A percentile compares a stretch with the other conserved stretches of the same genome.
Conservation (phyloP, 2,113 vertebrate species). For the Brienomyrus longianalis region DNA sequence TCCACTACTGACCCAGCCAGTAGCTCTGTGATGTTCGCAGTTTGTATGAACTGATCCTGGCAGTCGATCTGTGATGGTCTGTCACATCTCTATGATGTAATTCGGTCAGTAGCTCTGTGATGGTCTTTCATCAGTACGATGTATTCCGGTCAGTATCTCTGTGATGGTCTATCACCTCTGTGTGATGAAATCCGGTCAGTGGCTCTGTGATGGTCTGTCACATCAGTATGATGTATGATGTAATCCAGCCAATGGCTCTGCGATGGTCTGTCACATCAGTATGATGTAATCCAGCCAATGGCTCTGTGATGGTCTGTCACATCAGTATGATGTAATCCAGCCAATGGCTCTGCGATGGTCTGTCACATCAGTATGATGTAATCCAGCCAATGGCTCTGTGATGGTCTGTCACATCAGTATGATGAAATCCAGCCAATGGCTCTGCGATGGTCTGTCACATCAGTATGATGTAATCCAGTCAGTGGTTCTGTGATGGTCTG, state of each 20-base stretch:
- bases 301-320: neutral
- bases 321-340: accelerated
- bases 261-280: neutral
- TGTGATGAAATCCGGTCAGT: neutral
- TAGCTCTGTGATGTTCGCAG: neutral
- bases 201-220: neutral
- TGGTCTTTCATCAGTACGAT: neutral
- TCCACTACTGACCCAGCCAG: neutral
- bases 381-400: neutral
- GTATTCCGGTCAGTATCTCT: neutral
- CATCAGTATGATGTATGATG: neutral
- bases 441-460: neutral
- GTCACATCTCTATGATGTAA: neutral
- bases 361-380: neutral
- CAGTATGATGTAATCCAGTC: neutral
- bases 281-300: neutral
- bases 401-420: neutral
- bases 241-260: neutral
- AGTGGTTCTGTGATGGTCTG: neutral
- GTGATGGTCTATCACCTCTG: neutral
- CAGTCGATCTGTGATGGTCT: neutral
- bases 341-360: neutral
- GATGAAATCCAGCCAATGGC: neutral
- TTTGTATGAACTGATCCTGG: neutral
- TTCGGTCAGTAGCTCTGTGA: neutral